Percentiles rank a stretch among this genome's conserved stretches.
phyloP scores from a whole-genome alignment of 1,140 invertebrate genomes.

The Camponotus floridanus region DNA sequence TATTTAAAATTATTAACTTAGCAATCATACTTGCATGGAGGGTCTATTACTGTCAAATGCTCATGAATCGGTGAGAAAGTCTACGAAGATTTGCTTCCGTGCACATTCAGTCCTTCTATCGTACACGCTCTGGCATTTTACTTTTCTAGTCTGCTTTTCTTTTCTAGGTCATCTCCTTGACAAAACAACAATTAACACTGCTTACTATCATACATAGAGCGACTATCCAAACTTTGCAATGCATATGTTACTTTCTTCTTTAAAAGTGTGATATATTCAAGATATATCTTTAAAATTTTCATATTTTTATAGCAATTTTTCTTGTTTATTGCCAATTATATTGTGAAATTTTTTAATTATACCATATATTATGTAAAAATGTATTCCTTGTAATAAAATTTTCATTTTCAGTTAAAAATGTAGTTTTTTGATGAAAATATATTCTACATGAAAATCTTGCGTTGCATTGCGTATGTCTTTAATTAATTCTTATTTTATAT shows the following conservation, averaged over 20 bases:
- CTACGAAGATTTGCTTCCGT: slow-evolving; percentile 83
- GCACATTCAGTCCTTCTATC: slow-evolving; percentile 83
- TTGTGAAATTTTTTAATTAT: not conserved
- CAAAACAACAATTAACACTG: slow-evolving; percentile 72
- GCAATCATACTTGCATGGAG: slow-evolving; percentile 8
- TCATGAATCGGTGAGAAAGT: slow-evolving; percentile 81
- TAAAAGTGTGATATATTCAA: not conserved
- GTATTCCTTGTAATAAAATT: not conserved
- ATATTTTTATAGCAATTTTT: not conserved
- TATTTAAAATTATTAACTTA: slow-evolving; percentile 13
- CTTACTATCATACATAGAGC: slow-evolving; percentile 63
- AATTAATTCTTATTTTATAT: not conserved
- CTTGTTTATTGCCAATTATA: not conserved
- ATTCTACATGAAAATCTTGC: not conserved
- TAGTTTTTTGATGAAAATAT: slow-evolving; percentile 4
- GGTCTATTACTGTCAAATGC: slow-evolving; percentile 25
- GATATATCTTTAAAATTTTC: slow-evolving; percentile 7
- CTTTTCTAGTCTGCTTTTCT: slow-evolving; percentile 83
- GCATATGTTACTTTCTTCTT: slow-evolving; percentile 66
- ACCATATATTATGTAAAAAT: not conserved
- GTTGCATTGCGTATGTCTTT: not conserved
- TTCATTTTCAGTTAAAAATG: not conserved
- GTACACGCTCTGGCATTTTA: slow-evolving; percentile 80
- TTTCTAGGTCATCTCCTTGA: slow-evolving; percentile 81
- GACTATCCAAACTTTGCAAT: slow-evolving; percentile 57